Conservation (phyloP, 2,797 vertebrate species). For the Euthynnus affinis region DNA sequence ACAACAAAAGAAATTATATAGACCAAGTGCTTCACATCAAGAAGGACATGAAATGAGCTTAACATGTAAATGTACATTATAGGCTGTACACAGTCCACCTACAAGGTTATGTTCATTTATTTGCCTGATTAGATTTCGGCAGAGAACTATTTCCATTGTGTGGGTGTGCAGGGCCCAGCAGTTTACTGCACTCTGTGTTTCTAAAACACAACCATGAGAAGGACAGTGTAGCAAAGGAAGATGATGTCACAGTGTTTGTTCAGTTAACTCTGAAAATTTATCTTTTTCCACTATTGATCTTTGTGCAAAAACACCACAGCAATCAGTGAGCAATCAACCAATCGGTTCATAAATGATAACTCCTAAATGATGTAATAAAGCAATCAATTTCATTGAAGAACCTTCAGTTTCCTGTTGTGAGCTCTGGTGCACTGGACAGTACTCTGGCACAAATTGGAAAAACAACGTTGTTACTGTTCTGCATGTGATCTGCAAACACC, state of each 20-base stretch:
- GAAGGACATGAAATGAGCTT: too few relatives aligned
- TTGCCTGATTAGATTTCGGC: background rate
- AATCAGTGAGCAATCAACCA: too few relatives aligned
- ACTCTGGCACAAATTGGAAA: conserved; percentile 4
- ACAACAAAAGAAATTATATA: too few relatives aligned
- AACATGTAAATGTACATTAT: too few relatives aligned
- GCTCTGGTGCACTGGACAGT: background rate
- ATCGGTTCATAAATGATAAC: too few relatives aligned
- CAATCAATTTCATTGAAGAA: background rate
- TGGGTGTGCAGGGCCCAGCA: background rate
- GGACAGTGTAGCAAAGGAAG: background rate
- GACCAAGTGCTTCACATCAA: too few relatives aligned
- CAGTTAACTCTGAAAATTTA: too few relatives aligned
- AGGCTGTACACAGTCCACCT: too few relatives aligned
- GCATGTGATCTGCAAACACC: background rate
- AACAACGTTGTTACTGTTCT: conserved; percentile 29
- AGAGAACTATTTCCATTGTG: background rate
- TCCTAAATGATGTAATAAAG: conserved; percentile 1
- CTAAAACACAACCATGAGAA: too few relatives aligned
- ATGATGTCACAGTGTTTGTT: background rate
- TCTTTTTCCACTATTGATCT: too few relatives aligned
- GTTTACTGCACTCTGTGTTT: too few relatives aligned
- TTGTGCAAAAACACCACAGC: too few relatives aligned
- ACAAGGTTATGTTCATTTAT: background rate
- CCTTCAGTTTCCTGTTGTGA: background rate